phyloP scores from a whole-genome alignment of 1,140 invertebrate genomes.

The Bacillus rossius region DNA sequence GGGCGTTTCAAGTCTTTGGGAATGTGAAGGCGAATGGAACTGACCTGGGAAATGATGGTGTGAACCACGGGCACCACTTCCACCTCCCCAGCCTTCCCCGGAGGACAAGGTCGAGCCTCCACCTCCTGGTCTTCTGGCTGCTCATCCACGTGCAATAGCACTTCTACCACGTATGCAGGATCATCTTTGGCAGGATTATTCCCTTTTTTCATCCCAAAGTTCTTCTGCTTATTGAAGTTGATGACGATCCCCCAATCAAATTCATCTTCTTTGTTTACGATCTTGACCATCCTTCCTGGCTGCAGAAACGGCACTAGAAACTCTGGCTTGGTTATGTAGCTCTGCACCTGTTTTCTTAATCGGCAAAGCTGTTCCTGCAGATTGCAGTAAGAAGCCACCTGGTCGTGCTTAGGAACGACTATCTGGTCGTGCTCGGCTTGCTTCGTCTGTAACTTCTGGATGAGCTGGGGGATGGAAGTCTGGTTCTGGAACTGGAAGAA shows the following conservation, averaged over 20 bases:
- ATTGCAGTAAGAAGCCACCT: slow-evolving; percentile 77
- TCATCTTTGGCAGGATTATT: slow-evolving; percentile 5
- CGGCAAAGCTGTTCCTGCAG: slow-evolving; percentile 76
- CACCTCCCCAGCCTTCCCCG: slow-evolving; percentile 69
- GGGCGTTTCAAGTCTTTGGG: slow-evolving; percentile 86
- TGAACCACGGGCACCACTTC: slow-evolving; percentile 86
- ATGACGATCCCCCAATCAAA: slow-evolving; percentile 97
- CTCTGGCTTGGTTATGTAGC: slow-evolving; percentile 77
- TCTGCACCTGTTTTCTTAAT: slow-evolving; percentile 66
- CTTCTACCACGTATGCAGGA: slow-evolving; percentile 68
- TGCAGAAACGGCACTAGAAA: slow-evolving; percentile 93
- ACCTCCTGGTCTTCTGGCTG: slow-evolving; percentile 26
- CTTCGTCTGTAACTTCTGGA: slow-evolving; percentile 70
- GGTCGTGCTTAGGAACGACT: slow-evolving; percentile 65
- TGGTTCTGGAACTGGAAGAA: slow-evolving; percentile 99
- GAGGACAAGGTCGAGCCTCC: slow-evolving; percentile 55
- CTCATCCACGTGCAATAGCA: slow-evolving; percentile 70
- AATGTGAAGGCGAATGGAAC: slow-evolving; percentile 84
- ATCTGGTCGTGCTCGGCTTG: slow-evolving; percentile 58
- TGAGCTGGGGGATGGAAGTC: slow-evolving; percentile 82
- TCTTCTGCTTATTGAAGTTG: slow-evolving; percentile 71
- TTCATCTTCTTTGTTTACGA: slow-evolving; percentile 78
- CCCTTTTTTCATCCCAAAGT: slow-evolving; percentile 5
- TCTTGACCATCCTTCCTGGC: slow-evolving; percentile 87
- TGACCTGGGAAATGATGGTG: slow-evolving; percentile 78